Evolutionary conservation across 2,888 invertebrate species (phyloP), one percentile per base, ranked within the genome.

Genomic region (Drosophila macrospina): DNA sequence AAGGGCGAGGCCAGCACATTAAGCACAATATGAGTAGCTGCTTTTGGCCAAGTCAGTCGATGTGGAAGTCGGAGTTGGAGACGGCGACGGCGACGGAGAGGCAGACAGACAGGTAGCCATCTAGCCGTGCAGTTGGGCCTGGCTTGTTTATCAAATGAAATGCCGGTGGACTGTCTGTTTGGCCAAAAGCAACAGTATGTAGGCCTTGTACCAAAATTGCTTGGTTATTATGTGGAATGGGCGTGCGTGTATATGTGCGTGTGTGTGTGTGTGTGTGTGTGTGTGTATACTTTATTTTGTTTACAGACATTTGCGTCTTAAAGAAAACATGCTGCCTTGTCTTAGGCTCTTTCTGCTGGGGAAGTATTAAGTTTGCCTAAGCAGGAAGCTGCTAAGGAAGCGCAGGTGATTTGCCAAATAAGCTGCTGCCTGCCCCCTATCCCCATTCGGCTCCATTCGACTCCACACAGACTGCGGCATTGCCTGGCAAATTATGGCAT

Each of bases 391-490:
- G 78, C 65, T 68, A 78, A 84, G 88, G 88, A 90, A 90, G 82
- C 84, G 76, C 85, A 89, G 90, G 82, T 90, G 89, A 90, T 89
- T 90, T 89, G 75, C 75, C 78, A 86, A 82, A 84, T 83, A 88
- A 75, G 78, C 78, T 67, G 56, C 44, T 63, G 28, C 26, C 5
- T 11, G 24, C 15, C 7, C 13, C 11, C 16, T 13, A 13, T 1
- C 1, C 4, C 48, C 16, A 8, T 3, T 7, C 20, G 15, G 4
- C 0, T 2, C 4, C 11, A 10, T 1, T 10, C 2, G 32, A n/a
- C 4, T 2, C 20, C 26, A 5, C 15, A 7, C 5, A 44, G 13
- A 50, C 7, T 10, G n/a, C 26, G 20, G 32, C 37, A 44, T 69
- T 71, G 71, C 72, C 77, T 70, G 73, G 64, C 77, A 86, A 78